Base-by-base conservation (phyloP, 2,113 vertebrate genomes). In the Circaetus gallicus region DNA sequence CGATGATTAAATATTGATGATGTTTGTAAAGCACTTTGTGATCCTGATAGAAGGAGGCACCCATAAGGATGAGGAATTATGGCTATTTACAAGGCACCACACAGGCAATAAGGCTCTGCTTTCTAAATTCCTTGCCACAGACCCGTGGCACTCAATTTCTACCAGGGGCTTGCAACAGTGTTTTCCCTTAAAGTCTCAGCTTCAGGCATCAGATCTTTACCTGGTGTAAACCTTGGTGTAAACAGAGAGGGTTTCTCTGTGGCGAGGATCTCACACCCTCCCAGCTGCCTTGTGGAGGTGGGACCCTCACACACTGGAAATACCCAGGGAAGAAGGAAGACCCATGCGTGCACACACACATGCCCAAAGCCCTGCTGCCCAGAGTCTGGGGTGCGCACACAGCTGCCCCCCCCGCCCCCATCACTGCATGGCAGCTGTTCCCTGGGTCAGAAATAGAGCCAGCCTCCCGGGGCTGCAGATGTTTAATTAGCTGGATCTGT, bases 11-110 rank as follows among this genome's bases (percentile, higher is more conserved):
- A 95, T 89, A 96, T 84, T 93, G 86, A 95, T 84, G 80, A 42
- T 92, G 91, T 93, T 94, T 92, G 63, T 69, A 89, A 96, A 92
- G 89, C 83, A 52, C 81, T 84, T 52, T 8, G 42, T 71, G 86
- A 96, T 82, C 42, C 93, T 71, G 86, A 84, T 45, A 38, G 91
- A 86, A 97, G 73, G 83, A 7, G 22, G 81, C 49, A 91, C 69
- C 76, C 55, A 20, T 32, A 82, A 69, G 90, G 84, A 84, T 21
- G 36, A 76, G 70, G 74, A 85, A 92, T 81, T 56, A 16, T 15
- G 28, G 69, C 59, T 53, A 11, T 66, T 91, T 70, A 55, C 40
- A 40, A 17, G 6, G 86, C 83, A 79, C 42, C 74, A 34, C 53
- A 42, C 49, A 62, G 0, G 4, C 62, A 40, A 5, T 4, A 13